Evolutionary conservation across 2,888 invertebrate species (phyloP), one percentile per base, ranked within the genome.

Genomic region (Tenthredo distinguenda): DNA sequence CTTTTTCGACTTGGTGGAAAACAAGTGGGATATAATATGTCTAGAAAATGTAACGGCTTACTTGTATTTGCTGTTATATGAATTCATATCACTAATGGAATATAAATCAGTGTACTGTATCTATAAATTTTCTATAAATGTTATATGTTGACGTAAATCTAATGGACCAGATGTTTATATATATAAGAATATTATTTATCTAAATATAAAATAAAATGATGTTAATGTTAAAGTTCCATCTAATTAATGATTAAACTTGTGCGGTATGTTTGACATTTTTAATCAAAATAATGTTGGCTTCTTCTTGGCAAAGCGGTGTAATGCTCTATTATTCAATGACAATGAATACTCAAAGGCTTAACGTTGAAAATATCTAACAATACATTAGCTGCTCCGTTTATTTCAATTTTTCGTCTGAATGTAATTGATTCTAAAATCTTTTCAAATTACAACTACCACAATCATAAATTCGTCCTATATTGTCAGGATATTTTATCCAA

Each of bases 81-180:
- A 81, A 76, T 86, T 87, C 87, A 88, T 87, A 88, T 88, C 88
- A 88, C 85, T 87, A 86, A 85, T 77, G 84, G 86, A 86, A 84
- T 86, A 90, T 90, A 90, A 91, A 90, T 91, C 89, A 89, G 88
- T 92, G 90, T 91, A 92, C 87, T 89, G 89, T 91, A 90, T 88
- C 88, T 90, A 91, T 90, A 91, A 91, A 91, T 92, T 93, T 93
- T 93, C 92, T 93, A 93, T 93, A 91, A 92, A 91, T 91, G 93
- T 93, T 93, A 92, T 90, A 92, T 92, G 92, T 93, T 92, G 89
- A 91, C 88, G 91, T 91, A 91, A 92, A 88, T 92, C 90, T 92
- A 92, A 93, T 91, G 93, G 92, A 93, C 93, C 93, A 93, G 92
- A 93, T 92, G 91, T 93, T 93, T 93, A 93, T 92, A 93, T 90